Base-by-base conservation (phyloP, 2,888 invertebrate genomes). In the Girardia tigrina region DNA sequence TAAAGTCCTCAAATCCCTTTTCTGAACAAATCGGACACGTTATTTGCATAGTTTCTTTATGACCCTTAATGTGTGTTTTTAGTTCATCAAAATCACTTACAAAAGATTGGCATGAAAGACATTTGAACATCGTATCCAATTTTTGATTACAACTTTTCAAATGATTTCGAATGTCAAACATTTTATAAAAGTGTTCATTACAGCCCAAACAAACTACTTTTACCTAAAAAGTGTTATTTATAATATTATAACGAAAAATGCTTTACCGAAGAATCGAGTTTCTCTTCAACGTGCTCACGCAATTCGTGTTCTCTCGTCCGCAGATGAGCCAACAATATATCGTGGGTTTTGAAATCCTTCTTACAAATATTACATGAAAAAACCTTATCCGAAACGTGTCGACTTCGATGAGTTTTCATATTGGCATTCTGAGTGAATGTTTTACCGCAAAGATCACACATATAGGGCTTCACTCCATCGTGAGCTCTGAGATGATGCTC, bases 351-450 rank as follows among this genome's bases (percentile, higher is more conserved):
- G 12, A 72, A 72, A 29, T 26, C 26, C 26, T 72, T 72, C 29
- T 72, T 72, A 23, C 72, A 72, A 28, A 72, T 72, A 16, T 72
- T 29, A 42, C 72, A 72, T 23, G 16, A 20, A 23, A 72, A 72
- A 16, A 42, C 20, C 28, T 42, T 72, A 23, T 72, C 72, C 28
- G 42, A 36, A 20, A 36, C 92, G 84, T 92, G 92, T 79, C 92
- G 92, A 77, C 92, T 88, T 56, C 91, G 91, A 83, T 92, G 92
- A 16, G 92, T 92, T 85, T 91, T 91, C 77, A 92, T 86, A 83
- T 92, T 92, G 84, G 92, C 92, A 84, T 92, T 92, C 8, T 92
- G 92, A 82, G 91, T 91, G 85, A 92, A 92, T 81, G 90, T 90
- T 84, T 92, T 92, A 84, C 90, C 90, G 86, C 92, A 92, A 84